Evolutionary conservation across 2,797 vertebrate genomes (phyloP).

Genomic region (Malacoctenus gilli): DNA sequence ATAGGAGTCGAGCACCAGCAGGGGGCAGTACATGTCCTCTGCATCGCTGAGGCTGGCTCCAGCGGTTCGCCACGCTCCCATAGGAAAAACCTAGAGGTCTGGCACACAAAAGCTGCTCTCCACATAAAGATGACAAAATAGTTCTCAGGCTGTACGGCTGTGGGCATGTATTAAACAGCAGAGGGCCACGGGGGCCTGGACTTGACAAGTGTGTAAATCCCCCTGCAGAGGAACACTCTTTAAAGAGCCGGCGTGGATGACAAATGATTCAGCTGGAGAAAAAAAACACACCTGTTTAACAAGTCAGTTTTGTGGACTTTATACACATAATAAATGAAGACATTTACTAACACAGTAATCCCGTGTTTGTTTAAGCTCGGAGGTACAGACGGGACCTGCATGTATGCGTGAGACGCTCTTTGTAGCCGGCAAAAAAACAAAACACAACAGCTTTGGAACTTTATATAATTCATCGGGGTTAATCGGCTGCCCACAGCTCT

Average conservation of each 20-base stretch:
- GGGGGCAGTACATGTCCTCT: slow-evolving; percentile 83
- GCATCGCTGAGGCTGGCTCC: slow-evolving; percentile 53
- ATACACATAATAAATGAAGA: slow-evolving; percentile 55
- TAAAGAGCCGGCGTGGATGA: slow-evolving; percentile 61
- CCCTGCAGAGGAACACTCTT: slow-evolving; percentile 55
- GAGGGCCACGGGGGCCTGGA: slow-evolving; percentile 67
- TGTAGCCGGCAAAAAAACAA: slow-evolving; percentile 35
- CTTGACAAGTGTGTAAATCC: slow-evolving; percentile 79
- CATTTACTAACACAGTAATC: slow-evolving; percentile 47
- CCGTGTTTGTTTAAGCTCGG: slow-evolving; percentile 40
- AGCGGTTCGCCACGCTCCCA: slow-evolving; percentile 54
- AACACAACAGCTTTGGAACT: slow-evolving; percentile 54
- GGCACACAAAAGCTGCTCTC: slow-evolving; percentile 70
- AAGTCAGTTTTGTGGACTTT: slow-evolving; percentile 44
- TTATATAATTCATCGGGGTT: slow-evolving; percentile 66
- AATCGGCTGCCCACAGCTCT: slow-evolving; percentile 60
- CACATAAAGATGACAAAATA: slow-evolving; percentile 81
- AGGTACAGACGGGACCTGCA: slow-evolving; percentile 35
- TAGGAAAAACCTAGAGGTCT: slow-evolving; percentile 69
- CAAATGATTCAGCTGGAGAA: slow-evolving; percentile 56
- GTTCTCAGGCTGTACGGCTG: slow-evolving; percentile 68
- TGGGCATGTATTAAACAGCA: slow-evolving; percentile 80
- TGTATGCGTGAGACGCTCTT: slow-evolving; percentile 38
- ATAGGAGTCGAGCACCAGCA: slow-evolving; percentile 67
- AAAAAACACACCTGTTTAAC: slow-evolving; percentile 37